These are phyloP conservation scores for Pelagia noctiluca DNA, from an alignment of 30 jellyfish, hydroid and myxozoan genomes.

Conservation along the genomic window DNA sequence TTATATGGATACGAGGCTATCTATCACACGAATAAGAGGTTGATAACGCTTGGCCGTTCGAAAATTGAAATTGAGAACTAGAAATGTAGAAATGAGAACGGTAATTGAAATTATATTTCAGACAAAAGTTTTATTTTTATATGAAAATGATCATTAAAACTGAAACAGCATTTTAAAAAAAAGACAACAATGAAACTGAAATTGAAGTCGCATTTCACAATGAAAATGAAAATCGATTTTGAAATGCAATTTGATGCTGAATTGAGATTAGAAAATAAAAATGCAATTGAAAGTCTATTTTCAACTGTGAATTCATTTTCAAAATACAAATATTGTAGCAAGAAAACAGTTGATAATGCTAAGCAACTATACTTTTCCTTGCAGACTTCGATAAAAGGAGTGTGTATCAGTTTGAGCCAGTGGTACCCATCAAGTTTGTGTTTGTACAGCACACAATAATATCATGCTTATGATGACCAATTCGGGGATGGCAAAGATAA, in stretches of 20 bases:
- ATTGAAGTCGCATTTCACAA: neutral
- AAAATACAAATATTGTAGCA: neutral
- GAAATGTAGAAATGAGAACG: neutral
- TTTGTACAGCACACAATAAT: too few relatives aligned
- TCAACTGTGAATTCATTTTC: neutral
- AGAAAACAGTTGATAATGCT: conserved; percentile 2
- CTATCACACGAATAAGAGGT: neutral
- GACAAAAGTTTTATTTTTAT: neutral
- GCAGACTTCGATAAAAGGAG: too few relatives aligned
- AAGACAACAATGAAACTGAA: neutral
- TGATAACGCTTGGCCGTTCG: conserved; percentile 4
- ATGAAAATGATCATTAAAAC: neutral
- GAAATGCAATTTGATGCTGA: conserved; percentile 1
- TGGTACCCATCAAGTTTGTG: too few relatives aligned
- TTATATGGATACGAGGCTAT: neutral
- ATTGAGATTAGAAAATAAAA: neutral
- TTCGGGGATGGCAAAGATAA: too few relatives aligned
- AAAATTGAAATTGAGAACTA: neutral
- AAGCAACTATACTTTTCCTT: neutral
- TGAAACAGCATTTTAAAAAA: neutral
- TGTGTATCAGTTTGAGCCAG: too few relatives aligned
- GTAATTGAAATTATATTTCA: neutral
- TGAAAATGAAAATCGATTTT: neutral
- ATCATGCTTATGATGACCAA: too few relatives aligned
- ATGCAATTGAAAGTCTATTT: neutral